A percentile compares a stretch with the other conserved stretches of the same genome.
Evolutionary conservation across 1,140 invertebrate species (phyloP).

Genomic region (Lanistes nyassanus): DNA sequence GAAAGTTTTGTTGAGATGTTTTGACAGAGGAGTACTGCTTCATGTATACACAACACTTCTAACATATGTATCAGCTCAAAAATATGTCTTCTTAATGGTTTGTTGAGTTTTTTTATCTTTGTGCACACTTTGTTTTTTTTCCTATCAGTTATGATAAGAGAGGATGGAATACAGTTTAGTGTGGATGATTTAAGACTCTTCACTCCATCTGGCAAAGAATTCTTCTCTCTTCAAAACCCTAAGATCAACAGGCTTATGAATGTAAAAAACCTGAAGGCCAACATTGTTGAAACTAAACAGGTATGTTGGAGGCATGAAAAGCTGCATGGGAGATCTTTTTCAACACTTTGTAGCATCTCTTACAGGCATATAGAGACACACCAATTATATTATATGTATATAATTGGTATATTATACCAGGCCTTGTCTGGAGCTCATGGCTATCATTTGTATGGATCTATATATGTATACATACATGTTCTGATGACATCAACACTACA

Average conservation of each 20-base stretch:
- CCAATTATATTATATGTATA: not conserved
- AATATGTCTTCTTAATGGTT: too few species aligned
- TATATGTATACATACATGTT: not conserved
- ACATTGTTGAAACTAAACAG: constrained; percentile 11
- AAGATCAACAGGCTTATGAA: constrained; percentile 16
- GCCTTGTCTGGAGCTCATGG: too few species aligned
- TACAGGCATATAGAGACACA: not conserved
- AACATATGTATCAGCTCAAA: too few species aligned
- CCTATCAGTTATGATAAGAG: not conserved
- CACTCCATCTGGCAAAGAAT: constrained; percentile 1
- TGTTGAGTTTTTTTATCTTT: too few species aligned
- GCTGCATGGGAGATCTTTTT: too few species aligned
- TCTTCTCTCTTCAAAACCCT: constrained; percentile 21
- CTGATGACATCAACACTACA: not conserved
- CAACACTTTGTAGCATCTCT: not conserved
- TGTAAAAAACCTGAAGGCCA: constrained; percentile 5
- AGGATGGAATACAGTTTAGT: not conserved
- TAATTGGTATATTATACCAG: too few species aligned
- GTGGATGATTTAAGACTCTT: constrained; percentile 17
- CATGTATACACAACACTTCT: too few species aligned
- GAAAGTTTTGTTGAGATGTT: too few species aligned
- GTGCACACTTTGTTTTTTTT: not conserved
- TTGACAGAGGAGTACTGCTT: too few species aligned
- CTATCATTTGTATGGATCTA: not conserved
- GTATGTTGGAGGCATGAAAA: not conserved